Evolutionary conservation across 2,888 invertebrate species (phyloP), one percentile per base, ranked within the genome.

Genomic region (Leptinotarsa haldemani): DNA sequence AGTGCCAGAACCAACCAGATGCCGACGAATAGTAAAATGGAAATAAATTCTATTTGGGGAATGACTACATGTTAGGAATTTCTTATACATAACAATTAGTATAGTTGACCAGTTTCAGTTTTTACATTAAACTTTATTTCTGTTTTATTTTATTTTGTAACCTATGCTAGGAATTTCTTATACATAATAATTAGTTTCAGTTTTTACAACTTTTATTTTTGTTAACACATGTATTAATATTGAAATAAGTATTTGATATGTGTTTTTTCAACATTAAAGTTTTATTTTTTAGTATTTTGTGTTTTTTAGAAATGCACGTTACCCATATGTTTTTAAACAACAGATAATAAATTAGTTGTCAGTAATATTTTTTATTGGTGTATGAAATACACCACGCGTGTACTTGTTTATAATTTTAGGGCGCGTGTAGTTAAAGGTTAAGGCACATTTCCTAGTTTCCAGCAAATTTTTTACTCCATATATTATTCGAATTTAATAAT

Each of bases 301-400:
- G 48, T 48, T 48, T 48, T 48, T 48, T 15, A 48, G 48, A 48
- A 48, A 48, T 48, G 48, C 48, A 48, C 48, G 48, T 48, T 48
- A 48, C 48, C 48, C 48, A 48, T 48, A 5, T 48, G 47, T 47
- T 47, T 48, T 48, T 48, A 15, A 48, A 48, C 48, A 48, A 48
- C 48, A 48, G 48, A 48, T 48, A 48, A 48, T 48, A 48, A 48
- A 48, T 48, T 48, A 48, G 48, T 48, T 48, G 3, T 48, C 48
- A 48, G 48, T 48, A 48, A 9, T 48, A 48, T 5, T 48, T 48
- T 48, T 48, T 48, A 48, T 48, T 65, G 65, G 47, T 65, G 65
- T 65, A 65, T 22, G 47, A 65, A 64, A 65, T 65, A 65, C 47
- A 65, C 65, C 65, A 65, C 65, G 65, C 46, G 65, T 12, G 65